phyloP scores from a whole-genome alignment of 2,797 vertebrate genomes.

The Crax fasciolata region DNA sequence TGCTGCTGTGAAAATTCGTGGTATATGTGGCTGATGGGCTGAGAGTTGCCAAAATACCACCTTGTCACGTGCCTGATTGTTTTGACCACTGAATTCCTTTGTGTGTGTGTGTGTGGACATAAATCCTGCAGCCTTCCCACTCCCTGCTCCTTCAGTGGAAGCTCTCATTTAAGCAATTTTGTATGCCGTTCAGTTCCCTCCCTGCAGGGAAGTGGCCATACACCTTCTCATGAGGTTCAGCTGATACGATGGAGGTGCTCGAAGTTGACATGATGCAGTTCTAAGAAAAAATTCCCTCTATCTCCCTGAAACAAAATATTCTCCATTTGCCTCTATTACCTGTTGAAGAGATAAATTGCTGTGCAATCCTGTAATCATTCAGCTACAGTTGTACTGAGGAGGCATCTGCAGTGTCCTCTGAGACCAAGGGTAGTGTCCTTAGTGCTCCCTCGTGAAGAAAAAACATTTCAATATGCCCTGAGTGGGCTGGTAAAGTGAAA shows the following conservation, averaged over 20 bases:
- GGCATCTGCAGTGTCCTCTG: background rate
- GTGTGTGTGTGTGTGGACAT: background rate
- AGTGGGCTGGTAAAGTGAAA: background rate
- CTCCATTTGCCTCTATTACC: background rate
- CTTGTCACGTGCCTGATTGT: background rate
- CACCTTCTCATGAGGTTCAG: background rate
- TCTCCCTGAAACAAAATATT: background rate
- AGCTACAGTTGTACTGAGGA: background rate
- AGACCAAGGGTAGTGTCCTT: background rate
- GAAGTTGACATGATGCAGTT: background rate
- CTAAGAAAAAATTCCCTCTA: background rate
- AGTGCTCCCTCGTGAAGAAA: background rate
- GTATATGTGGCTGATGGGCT: background rate
- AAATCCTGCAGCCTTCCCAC: background rate
- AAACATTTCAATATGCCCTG: background rate
- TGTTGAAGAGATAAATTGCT: background rate
- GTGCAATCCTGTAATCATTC: background rate
- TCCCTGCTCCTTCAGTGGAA: background rate
- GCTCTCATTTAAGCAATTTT: background rate
- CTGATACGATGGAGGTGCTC: background rate
- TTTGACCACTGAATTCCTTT: constrained; percentile 4
- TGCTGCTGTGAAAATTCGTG: background rate
- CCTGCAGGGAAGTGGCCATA: background rate
- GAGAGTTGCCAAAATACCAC: constrained; percentile 6
- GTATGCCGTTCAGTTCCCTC: background rate